A percentile compares a stretch with the other conserved stretches of the same genome.
Conservation (phyloP, 1,140 invertebrate genomes). For the Bradynema listronoti region DNA sequence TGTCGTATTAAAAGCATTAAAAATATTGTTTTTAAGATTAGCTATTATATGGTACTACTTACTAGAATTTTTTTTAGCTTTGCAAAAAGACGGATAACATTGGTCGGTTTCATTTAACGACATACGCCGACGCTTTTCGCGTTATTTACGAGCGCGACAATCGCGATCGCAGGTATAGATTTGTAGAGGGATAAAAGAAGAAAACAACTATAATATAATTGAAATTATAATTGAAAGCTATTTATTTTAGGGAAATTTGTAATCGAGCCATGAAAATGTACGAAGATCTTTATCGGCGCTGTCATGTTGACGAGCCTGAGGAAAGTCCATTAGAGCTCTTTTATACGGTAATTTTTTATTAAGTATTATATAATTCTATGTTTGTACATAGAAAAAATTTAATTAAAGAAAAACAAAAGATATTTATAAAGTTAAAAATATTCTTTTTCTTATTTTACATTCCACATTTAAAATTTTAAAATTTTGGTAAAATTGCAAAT, state of each 20-base stretch:
- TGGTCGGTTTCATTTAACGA: constrained; percentile 31
- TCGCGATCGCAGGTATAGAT: constrained; percentile 24
- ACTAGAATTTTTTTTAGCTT: constrained; percentile 32
- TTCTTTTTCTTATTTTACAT: too few species aligned
- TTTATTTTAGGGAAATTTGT: constrained; percentile 45
- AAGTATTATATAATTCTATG: background rate
- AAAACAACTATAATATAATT: constrained; percentile 4
- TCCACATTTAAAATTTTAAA: too few species aligned
- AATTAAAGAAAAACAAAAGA: too few species aligned
- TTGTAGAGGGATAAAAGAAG: constrained; percentile 12
- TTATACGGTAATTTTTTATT: constrained; percentile 6
- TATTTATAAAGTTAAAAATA: too few species aligned
- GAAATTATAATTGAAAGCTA: background rate
- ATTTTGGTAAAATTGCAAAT: too few species aligned
- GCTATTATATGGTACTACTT: too few species aligned
- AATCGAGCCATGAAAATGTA: constrained; percentile 31
- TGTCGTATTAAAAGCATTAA: too few species aligned
- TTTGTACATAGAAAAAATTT: too few species aligned
- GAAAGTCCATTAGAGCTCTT: constrained; percentile 12
- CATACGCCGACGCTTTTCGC: constrained; percentile 46
- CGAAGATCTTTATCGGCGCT: constrained; percentile 49
- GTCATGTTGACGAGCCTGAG: constrained; percentile 41
- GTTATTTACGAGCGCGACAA: constrained; percentile 43
- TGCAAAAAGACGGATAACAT: constrained; percentile 50
- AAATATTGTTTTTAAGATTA: too few species aligned